Conservation (phyloP, 2,888 invertebrate species). For the Melipona bicolor region DNA sequence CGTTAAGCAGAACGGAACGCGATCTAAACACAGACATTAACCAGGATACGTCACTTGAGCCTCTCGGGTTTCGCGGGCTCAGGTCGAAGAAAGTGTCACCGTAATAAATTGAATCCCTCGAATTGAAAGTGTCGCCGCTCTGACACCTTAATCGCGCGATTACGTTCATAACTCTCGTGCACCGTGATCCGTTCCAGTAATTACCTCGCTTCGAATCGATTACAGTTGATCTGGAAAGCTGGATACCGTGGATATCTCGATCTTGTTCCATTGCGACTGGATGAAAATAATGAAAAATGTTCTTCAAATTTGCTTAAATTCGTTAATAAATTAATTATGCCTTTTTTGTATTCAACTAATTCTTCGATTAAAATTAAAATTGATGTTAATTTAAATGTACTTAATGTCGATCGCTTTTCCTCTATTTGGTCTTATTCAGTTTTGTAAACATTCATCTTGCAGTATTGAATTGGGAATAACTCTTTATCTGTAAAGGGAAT, state of each 20-base stretch:
- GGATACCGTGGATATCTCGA: not conserved
- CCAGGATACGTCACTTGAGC: constrained; percentile 28
- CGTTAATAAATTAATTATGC: no score
- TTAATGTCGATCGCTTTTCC: no score
- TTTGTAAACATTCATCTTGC: not conserved
- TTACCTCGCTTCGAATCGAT: constrained; percentile 13
- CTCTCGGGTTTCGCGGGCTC: constrained; percentile 38
- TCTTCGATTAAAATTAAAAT: no score
- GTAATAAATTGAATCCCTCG: not conserved
- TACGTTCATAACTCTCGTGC: constrained; percentile 56
- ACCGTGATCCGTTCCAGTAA: constrained; percentile 8
- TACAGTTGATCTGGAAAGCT: not conserved
- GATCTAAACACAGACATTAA: constrained; percentile 48
- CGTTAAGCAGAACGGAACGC: constrained; percentile 17
- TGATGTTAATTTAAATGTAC: no score
- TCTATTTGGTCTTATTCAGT: no score
- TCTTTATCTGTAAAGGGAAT: not conserved
- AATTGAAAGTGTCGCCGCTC: not conserved
- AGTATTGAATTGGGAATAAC: not conserved
- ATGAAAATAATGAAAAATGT: not conserved
- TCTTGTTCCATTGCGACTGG: not conserved
- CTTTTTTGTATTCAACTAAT: no score
- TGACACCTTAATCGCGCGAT: constrained; percentile 69
- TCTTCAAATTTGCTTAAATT: no score
- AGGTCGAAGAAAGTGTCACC: constrained; percentile 52